Conservation (phyloP, 2,888 invertebrate genomes). For the Epirrhoe tristata region DNA sequence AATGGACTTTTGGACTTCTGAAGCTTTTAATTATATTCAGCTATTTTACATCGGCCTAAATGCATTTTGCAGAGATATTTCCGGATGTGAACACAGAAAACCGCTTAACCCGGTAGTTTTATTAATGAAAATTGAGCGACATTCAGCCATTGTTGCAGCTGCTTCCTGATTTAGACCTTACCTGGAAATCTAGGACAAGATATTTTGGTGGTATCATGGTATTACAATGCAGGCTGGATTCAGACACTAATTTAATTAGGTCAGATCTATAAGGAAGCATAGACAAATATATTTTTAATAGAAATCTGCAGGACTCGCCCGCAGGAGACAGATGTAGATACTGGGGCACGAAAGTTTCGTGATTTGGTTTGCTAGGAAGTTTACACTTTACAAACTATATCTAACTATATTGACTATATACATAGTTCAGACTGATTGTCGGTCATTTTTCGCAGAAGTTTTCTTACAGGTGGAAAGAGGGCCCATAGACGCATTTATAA, state of each 20-base stretch:
- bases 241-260: slow-evolving; percentile 27
- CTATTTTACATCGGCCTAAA: slow-evolving; percentile 39
- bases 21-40: slow-evolving; percentile 35
- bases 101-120: slow-evolving; percentile 78
- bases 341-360: no score
- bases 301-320: background rate
- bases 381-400: no score
- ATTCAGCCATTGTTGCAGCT: slow-evolving; percentile 65
- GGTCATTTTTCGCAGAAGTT: no score
- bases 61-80: slow-evolving; percentile 58
- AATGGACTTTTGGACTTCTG: slow-evolving; percentile 33
- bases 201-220: slow-evolving; percentile 48
- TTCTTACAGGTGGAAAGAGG: no score
- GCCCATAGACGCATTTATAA: no score
- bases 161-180: slow-evolving; percentile 70
- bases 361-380: no score
- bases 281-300: background rate
- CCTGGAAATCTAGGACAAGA: slow-evolving; percentile 77
- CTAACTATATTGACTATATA: no score
- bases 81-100: slow-evolving; percentile 76
- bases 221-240: slow-evolving; percentile 26
- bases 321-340: no score
- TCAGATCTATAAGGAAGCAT: slow-evolving; percentile 12
- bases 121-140: slow-evolving; percentile 85
- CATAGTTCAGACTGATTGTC: no score